Base-by-base conservation (phyloP, 2,113 vertebrate species). In the Neolamprologus devosi region DNA sequence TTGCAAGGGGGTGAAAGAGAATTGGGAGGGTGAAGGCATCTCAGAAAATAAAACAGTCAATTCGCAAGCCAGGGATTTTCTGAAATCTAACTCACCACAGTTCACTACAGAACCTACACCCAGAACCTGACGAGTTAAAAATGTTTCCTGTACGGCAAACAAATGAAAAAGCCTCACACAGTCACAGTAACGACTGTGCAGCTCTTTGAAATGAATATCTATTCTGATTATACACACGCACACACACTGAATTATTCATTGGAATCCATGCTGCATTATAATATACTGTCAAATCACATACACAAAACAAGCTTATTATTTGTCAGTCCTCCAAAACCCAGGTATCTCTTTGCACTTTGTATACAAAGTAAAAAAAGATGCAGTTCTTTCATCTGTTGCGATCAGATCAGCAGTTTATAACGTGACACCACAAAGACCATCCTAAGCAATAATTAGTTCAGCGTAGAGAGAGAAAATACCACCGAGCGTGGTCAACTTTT, bases 171-270 rank as follows among this genome's bases (percentile, higher is more conserved):
- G 7, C 23, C 9, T 28, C 42, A 1, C 42, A 75, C 6, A 75
- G 68, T 26, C 21, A 13, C 40, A 19, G 40, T 28, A 47, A 75
- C 2, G 40, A 75, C 1, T 13, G 9, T 17, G 23, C 14, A 75
- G 9, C 23, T 11, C 68, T 47, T 47, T 75, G 68, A 17, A 68
- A 85, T 33, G 55, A 83, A 86, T 88, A 81, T 13, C 6, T 75
- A 51, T 57, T 70, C 37, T 80, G 49, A 65, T 21, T 70, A 80
- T 17, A 26, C 21, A 28, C 42, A 75, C 68, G 28, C 45, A 40
- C 2, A 82, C 54, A 90, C 63, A 8, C 57, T 85, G 53, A 87
- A 91, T 90, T 85, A 89, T 91, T 89, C 60, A 91, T 58, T 47
- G 6, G 19, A 81, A 28, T 91, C 84, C 63, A 83, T 90, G 83